Evolutionary conservation across 2,797 vertebrate species (phyloP).

Genomic region (Heliangelus exortis): DNA sequence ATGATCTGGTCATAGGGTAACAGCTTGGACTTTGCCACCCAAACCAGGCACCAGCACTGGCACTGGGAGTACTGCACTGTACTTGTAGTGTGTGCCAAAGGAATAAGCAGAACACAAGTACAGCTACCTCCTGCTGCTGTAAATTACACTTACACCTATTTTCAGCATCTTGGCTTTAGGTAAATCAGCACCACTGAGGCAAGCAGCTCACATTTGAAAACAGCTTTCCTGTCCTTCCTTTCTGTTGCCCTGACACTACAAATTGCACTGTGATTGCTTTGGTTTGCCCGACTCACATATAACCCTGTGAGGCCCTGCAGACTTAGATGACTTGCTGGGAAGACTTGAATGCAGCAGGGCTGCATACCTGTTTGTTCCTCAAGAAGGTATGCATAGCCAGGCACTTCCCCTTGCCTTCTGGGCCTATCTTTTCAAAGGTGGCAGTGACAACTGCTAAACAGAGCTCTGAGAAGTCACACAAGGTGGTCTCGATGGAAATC

Average conservation of each 20-base stretch:
- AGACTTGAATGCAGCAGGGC: background rate
- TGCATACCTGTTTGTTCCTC: background rate
- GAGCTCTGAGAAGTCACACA: background rate
- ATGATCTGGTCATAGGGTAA: rapidly evolving
- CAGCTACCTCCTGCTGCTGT: background rate
- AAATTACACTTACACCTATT: background rate
- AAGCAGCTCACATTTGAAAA: background rate
- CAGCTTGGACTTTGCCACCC: background rate
- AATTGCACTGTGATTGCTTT: background rate
- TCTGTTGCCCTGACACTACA: background rate
- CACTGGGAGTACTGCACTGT: background rate
- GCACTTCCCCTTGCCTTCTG: background rate
- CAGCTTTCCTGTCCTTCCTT: background rate
- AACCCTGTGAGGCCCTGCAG: background rate
- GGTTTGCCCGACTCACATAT: rapidly evolving
- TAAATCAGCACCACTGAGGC: background rate
- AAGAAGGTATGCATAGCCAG: background rate
- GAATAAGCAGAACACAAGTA: background rate
- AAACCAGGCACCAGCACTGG: background rate
- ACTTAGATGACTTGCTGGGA: background rate
- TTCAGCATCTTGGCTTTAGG: background rate
- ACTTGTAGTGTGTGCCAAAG: background rate
- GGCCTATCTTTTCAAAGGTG: background rate
- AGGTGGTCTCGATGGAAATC: background rate
- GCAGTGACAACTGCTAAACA: too few species aligned